Evolutionary conservation across 1,140 invertebrate genomes (phyloP), one percentile per base, ranked within the genome.

Genomic region (Drosophila watanabei): DNA sequence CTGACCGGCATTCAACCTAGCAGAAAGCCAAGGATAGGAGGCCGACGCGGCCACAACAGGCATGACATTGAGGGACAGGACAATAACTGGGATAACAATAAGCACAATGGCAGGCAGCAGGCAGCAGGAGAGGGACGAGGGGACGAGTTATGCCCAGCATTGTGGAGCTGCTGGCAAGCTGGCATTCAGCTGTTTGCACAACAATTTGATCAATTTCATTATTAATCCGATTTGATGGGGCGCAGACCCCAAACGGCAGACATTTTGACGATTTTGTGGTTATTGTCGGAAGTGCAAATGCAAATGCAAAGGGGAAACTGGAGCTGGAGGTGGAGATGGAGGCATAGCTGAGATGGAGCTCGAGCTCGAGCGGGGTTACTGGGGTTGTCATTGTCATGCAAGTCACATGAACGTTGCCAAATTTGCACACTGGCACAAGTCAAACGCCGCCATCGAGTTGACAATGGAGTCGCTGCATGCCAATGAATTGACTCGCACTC

Each of bases 381-480:
- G 65, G 70, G n/a, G 16, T 18, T 28, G 35, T 33, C 37, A 58
- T 86, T 82, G 59, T 46, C 57, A 82, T 87, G 75, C 71, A 56
- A 69, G 70, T 68, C 76, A 87, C 84, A 83, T 80, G 80, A 45
- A 51, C 70, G 60, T 60, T 79, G 66, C 62, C 84, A 82, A 83
- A 88, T 87, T 87, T 87, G 68, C 80, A 84, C 48, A 84, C 48
- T 66, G 45, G 60, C 60, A 63, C 65, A 80, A 66, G 56, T 75
- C 77, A 80, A 80, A 79, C 45, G 76, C 54, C 39, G 46, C 60
- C 68, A 45, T 62, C 45, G 57, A 79, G 76, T 59, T 79, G 75
- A 79, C 78, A 80, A 79, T 79, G 68, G 56, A 84, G 77, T 65
- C 69, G 65, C 64, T 78, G 84, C 85, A 89, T 81, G 65, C 71